phyloP scores from a whole-genome alignment of 2,888 invertebrate species.

The Sthenelais limicola region DNA sequence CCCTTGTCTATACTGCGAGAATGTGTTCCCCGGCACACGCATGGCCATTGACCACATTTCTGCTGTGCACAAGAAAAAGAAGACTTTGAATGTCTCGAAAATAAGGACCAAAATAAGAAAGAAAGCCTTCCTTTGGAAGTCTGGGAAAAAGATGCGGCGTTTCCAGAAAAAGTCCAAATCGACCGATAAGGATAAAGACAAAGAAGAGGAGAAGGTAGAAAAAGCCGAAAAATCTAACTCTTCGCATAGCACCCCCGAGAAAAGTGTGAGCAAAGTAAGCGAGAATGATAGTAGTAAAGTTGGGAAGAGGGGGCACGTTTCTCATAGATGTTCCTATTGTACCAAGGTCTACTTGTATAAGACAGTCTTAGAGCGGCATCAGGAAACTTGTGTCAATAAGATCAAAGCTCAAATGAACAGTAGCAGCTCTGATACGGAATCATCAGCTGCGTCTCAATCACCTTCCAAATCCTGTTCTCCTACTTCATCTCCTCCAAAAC shows the following conservation, averaged over 20 bases:
- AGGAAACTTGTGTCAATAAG: not conserved
- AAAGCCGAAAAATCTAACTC: too few species aligned
- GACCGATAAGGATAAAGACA: constrained; percentile 6
- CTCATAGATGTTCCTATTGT: constrained; percentile 2
- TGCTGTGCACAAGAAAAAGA: constrained; percentile 13
- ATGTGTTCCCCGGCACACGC: constrained; percentile 75
- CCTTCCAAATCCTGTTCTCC: too few species aligned
- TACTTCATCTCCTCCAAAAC: too few species aligned
- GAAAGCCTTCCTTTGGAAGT: constrained; percentile 21
- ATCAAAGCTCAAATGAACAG: not conserved
- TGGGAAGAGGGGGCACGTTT: constrained; percentile 4
- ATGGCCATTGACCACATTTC: constrained; percentile 30
- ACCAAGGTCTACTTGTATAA: constrained; percentile 6
- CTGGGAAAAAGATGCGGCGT: constrained; percentile 16
- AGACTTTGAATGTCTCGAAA: constrained; percentile 19
- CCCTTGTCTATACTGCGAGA: constrained; percentile 85
- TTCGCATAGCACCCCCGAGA: too few species aligned
- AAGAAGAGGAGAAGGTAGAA: not conserved
- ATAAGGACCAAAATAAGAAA: constrained; percentile 20
- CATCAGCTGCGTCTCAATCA: too few species aligned
- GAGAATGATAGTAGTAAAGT: not conserved
- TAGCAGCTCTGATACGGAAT: too few species aligned
- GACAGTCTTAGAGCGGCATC: not conserved
- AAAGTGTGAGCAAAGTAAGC: not conserved
- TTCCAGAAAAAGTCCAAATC: constrained; percentile 19